Percentiles rank a stretch among this genome's conserved stretches.
phyloP scores from a whole-genome alignment of 2,113 vertebrate species.

The Phalacrocorax aristotelis region DNA sequence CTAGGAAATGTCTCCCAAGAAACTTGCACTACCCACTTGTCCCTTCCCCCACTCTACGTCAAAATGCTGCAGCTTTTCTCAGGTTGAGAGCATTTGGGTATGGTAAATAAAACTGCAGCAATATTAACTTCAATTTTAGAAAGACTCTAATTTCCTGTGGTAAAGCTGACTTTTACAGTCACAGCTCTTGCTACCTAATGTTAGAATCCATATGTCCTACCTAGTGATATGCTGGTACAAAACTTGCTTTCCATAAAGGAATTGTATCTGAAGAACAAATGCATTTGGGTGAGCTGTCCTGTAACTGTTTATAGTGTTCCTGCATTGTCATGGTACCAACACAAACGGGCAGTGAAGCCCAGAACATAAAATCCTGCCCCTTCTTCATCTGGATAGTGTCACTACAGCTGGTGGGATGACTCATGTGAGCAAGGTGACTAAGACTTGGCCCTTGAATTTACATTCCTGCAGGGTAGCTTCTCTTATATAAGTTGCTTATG shows the following conservation, averaged over 20 bases:
- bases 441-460: conserved; percentile 18
- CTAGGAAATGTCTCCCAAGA: background rate
- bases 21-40: background rate
- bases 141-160: accelerated
- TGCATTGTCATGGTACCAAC: background rate
- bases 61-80: background rate
- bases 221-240: background rate
- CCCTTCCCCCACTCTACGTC: background rate
- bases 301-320: background rate
- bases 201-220: accelerated
- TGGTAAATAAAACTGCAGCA: background rate
- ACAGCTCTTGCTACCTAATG: background rate
- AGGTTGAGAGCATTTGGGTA: background rate
- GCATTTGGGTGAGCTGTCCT: background rate
- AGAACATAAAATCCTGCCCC: background rate
- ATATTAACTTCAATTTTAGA: background rate
- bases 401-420: conserved; percentile 38
- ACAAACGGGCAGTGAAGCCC: background rate
- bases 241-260: background rate
- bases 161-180: background rate
- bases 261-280: background rate
- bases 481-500: conserved; percentile 34
- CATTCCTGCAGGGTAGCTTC: conserved; percentile 17
- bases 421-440: conserved; percentile 33
- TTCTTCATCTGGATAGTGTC: conserved; percentile 2